A percentile compares a stretch with the other conserved stretches of the same genome.
These are phyloP conservation scores for Dynastes maya DNA, from an alignment of 2,888 invertebrate genomes.

Conservation along the genomic window DNA sequence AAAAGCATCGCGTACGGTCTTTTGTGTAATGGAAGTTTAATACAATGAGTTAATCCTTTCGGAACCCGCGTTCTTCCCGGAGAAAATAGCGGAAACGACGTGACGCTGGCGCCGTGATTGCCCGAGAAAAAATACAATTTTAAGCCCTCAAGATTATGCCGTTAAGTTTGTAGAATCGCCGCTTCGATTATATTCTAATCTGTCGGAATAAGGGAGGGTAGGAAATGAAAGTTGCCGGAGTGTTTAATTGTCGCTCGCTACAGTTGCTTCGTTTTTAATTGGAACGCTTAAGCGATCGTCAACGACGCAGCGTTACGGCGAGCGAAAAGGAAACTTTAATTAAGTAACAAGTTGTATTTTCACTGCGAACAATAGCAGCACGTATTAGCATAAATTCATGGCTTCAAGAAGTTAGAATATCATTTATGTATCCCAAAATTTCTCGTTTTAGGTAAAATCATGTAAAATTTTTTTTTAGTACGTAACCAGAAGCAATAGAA, in stretches of 20 bases:
- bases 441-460: not conserved
- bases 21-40: conserved; percentile 50
- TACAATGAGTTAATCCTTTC: conserved; percentile 52
- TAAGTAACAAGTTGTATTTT: conserved; percentile 49
- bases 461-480: too few relatives aligned
- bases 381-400: not conserved
- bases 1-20: conserved; percentile 41
- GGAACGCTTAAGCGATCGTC: conserved; percentile 35
- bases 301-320: not conserved
- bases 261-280: conserved; percentile 45
- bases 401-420: conserved; percentile 8
- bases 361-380: conserved; percentile 16
- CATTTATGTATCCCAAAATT: not conserved
- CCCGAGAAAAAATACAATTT: conserved; percentile 43
- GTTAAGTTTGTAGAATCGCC: conserved; percentile 50
- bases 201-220: conserved; percentile 37
- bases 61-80: conserved; percentile 37
- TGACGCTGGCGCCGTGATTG: conserved; percentile 26
- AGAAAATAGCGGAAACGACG: conserved; percentile 24
- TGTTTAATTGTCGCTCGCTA: conserved; percentile 47
- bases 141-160: conserved; percentile 47
- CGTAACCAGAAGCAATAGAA: too few relatives aligned
- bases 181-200: conserved; percentile 53
- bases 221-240: conserved; percentile 44
- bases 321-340: conserved; percentile 49